Conservation (phyloP, 2,797 vertebrate genomes). For the Chrosomus eos region DNA sequence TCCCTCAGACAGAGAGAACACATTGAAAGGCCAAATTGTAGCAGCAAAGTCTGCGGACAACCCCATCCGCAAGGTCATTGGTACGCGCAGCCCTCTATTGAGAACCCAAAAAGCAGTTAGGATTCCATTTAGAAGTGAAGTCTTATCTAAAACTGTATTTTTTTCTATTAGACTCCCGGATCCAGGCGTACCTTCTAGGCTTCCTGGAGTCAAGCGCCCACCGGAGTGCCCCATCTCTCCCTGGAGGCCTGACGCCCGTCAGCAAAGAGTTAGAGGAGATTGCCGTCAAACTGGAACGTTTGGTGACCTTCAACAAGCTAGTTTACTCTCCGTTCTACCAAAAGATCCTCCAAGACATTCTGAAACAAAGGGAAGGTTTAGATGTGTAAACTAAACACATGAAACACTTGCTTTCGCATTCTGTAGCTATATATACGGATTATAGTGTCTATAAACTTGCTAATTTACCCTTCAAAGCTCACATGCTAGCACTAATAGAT, state of each 20-base stretch:
- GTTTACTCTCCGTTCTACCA: slow-evolving; percentile 96
- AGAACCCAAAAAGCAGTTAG: neutral
- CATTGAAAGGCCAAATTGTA: slow-evolving; percentile 89
- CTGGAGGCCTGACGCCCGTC: slow-evolving; percentile 88
- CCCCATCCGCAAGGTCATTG: slow-evolving; percentile 88
- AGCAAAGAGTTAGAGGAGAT: slow-evolving; percentile 90
- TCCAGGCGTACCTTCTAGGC: slow-evolving; percentile 86
- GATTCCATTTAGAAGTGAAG: neutral
- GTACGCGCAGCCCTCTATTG: slow-evolving; percentile 69
- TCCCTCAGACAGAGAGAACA: slow-evolving; percentile 74
- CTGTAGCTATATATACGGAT: slow-evolving; percentile 37
- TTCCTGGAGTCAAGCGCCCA: slow-evolving; percentile 83
- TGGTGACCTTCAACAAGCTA: slow-evolving; percentile 96
- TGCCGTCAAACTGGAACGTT: slow-evolving; percentile 84
- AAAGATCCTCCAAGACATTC: slow-evolving; percentile 82
- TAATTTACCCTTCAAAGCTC: slow-evolving; percentile 39
- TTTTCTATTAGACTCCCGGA: slow-evolving; percentile 83
- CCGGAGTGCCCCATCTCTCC: slow-evolving; percentile 78
- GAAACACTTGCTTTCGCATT: slow-evolving; percentile 37
- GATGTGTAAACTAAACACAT: slow-evolving; percentile 55
- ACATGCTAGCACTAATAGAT: slow-evolving; percentile 44
- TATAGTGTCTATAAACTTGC: slow-evolving; percentile 31
- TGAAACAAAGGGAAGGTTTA: slow-evolving; percentile 67
- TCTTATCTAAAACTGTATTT: neutral
- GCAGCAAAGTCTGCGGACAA: slow-evolving; percentile 81